These are phyloP conservation scores for Netelia fuscicornis DNA, from an alignment of 2,888 invertebrate genomes.

Conservation along the genomic window DNA sequence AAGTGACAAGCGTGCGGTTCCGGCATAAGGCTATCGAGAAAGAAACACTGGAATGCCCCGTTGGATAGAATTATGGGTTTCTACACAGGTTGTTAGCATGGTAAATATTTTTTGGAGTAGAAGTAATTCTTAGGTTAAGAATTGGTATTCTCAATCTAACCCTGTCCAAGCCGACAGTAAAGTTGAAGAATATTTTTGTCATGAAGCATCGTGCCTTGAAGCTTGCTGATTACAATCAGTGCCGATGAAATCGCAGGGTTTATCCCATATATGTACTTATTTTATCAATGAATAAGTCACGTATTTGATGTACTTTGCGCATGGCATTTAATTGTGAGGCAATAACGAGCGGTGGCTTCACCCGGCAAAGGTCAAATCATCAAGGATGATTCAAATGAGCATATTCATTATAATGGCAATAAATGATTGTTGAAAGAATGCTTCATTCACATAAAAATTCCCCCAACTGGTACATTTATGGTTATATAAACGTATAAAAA, in stretches of 20 bases:
- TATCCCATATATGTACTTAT: not conserved
- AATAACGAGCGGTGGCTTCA: slow-evolving; percentile 46
- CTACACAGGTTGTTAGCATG: no score
- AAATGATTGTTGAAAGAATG: slow-evolving; percentile 29
- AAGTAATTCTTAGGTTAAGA: no score
- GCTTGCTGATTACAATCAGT: not conserved
- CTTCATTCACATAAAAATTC: slow-evolving; percentile 29
- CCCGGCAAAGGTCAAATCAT: slow-evolving; percentile 48
- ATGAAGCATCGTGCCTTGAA: not conserved
- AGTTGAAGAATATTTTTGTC: not conserved
- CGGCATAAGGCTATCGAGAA: no score
- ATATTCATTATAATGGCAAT: slow-evolving; percentile 43
- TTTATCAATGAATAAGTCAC: slow-evolving; percentile 38
- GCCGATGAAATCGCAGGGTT: not conserved
- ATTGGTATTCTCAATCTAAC: no score
- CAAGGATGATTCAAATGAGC: slow-evolving; percentile 45
- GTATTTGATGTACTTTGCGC: slow-evolving; percentile 25
- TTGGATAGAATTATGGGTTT: no score
- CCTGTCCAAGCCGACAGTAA: no score
- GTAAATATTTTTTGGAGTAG: no score
- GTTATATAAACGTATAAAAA: not conserved
- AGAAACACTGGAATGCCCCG: no score
- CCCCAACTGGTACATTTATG: slow-evolving; percentile 7
- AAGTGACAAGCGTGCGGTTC: no score
- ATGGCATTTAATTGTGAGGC: slow-evolving; percentile 51